Percentiles rank a stretch among this genome's conserved stretches.
Evolutionary conservation across 2,888 invertebrate species (phyloP).

Genomic region (Apamea anceps): DNA sequence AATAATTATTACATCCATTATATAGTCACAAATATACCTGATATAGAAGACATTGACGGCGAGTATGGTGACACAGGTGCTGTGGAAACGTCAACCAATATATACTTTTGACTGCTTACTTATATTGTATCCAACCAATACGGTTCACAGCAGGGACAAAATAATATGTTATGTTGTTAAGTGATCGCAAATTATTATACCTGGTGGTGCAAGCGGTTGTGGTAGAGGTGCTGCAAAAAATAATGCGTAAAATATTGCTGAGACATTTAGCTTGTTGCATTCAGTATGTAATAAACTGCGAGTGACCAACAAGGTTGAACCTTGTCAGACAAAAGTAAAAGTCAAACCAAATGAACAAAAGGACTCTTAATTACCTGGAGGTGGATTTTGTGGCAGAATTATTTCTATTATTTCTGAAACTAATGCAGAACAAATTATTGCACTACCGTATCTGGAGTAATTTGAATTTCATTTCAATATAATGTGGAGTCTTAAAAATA

Average conservation of each 20-base stretch:
- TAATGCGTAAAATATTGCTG: background rate
- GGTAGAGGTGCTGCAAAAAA: background rate
- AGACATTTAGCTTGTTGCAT: background rate
- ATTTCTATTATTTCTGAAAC: slow-evolving; percentile 11
- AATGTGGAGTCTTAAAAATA: background rate
- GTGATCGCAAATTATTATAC: background rate
- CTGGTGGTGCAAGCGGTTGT: background rate
- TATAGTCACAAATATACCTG: background rate
- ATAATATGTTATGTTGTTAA: background rate
- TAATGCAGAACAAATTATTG: background rate
- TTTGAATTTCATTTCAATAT: too few species aligned
- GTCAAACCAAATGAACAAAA: background rate
- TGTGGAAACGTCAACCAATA: background rate
- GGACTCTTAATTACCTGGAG: background rate
- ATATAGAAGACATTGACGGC: slow-evolving; percentile 2
- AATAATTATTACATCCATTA: background rate
- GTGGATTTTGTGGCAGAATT: background rate
- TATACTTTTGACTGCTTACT: background rate
- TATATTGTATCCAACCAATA: background rate
- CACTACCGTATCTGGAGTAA: background rate
- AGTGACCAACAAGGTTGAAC: background rate
- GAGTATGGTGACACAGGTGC: background rate
- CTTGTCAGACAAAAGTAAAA: background rate
- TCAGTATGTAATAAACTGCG: background rate
- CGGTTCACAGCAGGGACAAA: background rate